Evolutionary conservation across 1,140 invertebrate species (phyloP).

Genomic region (Eufriesea mexicana): DNA sequence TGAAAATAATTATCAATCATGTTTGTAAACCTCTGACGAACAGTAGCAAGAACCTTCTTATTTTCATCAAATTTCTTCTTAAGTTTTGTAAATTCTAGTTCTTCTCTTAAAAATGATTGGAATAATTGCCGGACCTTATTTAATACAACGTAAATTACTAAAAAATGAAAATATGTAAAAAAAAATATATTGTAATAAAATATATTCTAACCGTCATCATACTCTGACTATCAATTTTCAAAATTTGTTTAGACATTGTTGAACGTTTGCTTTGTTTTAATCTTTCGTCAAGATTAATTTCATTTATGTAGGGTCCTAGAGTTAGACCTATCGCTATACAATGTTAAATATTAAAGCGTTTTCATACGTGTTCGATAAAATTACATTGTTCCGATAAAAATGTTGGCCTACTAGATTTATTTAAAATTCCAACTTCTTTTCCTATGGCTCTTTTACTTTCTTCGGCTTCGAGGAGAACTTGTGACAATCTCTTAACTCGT

Average conservation of each 20-base stretch:
- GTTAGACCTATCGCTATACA: background rate
- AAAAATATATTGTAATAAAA: background rate
- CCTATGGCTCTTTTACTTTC: background rate
- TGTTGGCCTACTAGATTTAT: background rate
- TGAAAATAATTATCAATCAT: slow-evolving; percentile 81
- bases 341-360: background rate
- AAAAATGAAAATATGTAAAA: no score
- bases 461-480: background rate
- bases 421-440: slow-evolving; percentile 26
- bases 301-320: slow-evolving; percentile 1
- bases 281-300: background rate
- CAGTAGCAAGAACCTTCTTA: slow-evolving; percentile 81
- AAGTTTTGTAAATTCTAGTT: slow-evolving; percentile 69
- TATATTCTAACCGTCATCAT: background rate
- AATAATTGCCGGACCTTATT: slow-evolving; percentile 20
- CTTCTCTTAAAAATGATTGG: slow-evolving; percentile 26
- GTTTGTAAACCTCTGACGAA: slow-evolving; percentile 79
- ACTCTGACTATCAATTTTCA: background rate
- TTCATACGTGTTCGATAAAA: background rate
- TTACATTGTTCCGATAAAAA: background rate
- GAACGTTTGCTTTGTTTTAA: background rate
- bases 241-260: background rate
- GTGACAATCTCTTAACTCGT: background rate
- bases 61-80: slow-evolving; percentile 82
- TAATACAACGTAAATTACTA: background rate